Percentiles rank a stretch among this genome's conserved stretches.
Evolutionary conservation across 2,113 vertebrate species (phyloP).

Genomic region (Hippocampus guttulatus): DNA sequence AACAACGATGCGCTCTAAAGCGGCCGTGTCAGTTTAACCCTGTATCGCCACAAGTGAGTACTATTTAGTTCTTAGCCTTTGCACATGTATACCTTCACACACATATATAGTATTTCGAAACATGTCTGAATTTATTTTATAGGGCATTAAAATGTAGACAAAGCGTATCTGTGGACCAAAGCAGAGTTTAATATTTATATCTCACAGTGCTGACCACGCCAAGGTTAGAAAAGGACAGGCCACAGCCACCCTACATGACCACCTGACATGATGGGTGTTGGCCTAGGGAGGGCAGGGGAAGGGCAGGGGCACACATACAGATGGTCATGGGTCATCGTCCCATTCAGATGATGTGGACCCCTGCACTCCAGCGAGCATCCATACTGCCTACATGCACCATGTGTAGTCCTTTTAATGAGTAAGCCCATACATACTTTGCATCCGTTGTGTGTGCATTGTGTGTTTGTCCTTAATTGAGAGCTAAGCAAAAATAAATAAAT

Average conservation of each 20-base stretch:
- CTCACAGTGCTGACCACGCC: conserved; percentile 55
- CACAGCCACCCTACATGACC: conserved; percentile 49
- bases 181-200: conserved; percentile 29
- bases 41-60: too few relatives aligned
- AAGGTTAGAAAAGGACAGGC: conserved; percentile 68
- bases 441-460: conserved; percentile 39
- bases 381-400: conserved; percentile 12
- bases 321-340: conserved; percentile 38
- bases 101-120: too few relatives aligned
- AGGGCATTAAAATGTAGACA: too few relatives aligned
- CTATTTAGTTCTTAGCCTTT: too few relatives aligned
- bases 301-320: neutral
- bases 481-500: conserved; percentile 66
- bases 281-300: conserved; percentile 11
- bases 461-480: conserved; percentile 70
- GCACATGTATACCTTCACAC: too few relatives aligned
- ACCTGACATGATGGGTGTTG: conserved; percentile 50
- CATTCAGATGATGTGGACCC: conserved; percentile 40
- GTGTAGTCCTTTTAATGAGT: conserved; percentile 5
- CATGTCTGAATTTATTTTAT: too few relatives aligned
- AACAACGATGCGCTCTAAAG: too few relatives aligned
- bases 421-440: conserved; percentile 24
- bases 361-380: neutral
- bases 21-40: too few relatives aligned
- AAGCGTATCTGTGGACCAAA: neutral